Evolutionary conservation across 2,113 vertebrate species (phyloP).

Genomic region (Pygoscelis antarcticus): DNA sequence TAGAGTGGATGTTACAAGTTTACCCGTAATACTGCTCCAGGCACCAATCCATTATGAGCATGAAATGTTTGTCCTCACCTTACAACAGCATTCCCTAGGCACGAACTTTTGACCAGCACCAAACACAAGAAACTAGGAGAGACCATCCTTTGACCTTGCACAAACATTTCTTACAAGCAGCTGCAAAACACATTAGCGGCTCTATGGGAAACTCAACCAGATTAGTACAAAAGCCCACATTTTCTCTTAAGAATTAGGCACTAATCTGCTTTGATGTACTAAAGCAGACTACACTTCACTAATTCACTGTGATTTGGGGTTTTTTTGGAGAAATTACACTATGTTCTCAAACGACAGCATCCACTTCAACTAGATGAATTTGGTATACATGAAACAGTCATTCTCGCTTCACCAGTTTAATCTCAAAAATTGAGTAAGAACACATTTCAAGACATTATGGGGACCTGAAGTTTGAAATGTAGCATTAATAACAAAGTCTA

Average conservation of each 20-base stretch:
- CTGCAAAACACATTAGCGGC: neutral
- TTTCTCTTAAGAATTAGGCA: neutral
- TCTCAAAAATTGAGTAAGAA: neutral
- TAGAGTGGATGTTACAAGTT: accelerated
- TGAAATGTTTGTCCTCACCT: neutral
- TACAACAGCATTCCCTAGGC: neutral
- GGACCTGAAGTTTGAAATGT: neutral
- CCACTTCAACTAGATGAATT: neutral
- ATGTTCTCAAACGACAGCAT: neutral
- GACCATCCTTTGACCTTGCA: neutral
- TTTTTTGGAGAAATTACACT: neutral
- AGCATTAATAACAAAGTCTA: neutral
- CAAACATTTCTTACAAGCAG: neutral
- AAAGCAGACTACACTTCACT: neutral
- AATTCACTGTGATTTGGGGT: neutral
- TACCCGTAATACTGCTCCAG: neutral
- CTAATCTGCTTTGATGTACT: neutral
- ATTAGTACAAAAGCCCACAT: neutral
- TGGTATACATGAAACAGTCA: neutral
- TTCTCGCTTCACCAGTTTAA: neutral
- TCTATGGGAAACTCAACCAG: neutral
- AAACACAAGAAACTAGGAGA: neutral
- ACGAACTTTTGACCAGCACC: neutral
- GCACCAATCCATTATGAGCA: neutral
- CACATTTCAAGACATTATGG: neutral